Evolutionary conservation across 2,797 vertebrate species (phyloP).

Genomic region (Oceanodroma leucorhoa): DNA sequence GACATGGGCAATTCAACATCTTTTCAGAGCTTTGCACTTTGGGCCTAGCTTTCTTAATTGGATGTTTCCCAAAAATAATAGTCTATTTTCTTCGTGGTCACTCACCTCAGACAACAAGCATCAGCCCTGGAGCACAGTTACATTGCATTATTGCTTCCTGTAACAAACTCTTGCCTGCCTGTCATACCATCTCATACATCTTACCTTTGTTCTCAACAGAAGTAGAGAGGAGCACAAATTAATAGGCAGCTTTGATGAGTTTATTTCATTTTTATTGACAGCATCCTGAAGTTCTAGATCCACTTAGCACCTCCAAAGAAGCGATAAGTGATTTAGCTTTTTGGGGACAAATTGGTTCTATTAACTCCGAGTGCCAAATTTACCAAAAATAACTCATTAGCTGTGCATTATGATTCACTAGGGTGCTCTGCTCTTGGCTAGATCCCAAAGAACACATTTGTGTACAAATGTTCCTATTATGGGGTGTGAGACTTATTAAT

Average conservation of each 20-base stretch:
- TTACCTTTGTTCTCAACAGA: slow-evolving; percentile 36
- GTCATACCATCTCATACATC: not conserved
- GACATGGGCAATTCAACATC: not conserved
- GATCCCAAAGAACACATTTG: slow-evolving; percentile 73
- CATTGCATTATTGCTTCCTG: slow-evolving; percentile 2
- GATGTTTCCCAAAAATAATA: not conserved
- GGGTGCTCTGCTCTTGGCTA: slow-evolving; percentile 73
- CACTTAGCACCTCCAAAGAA: slow-evolving; percentile 76
- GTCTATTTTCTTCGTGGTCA: not conserved
- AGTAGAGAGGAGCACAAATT: slow-evolving; percentile 15
- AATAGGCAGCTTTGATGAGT: slow-evolving; percentile 29
- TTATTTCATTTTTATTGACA: slow-evolving; percentile 69
- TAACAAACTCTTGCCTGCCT: not conserved
- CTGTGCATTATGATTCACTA: slow-evolving; percentile 71
- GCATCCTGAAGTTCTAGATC: slow-evolving; percentile 73
- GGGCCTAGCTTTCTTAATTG: not conserved
- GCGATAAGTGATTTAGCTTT: slow-evolving; percentile 77
- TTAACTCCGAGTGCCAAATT: slow-evolving; percentile 73
- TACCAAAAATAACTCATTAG: slow-evolving; percentile 77
- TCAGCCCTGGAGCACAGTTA: slow-evolving; percentile 1
- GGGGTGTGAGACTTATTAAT: slow-evolving; percentile 75
- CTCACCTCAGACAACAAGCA: not conserved
- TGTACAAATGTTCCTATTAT: slow-evolving; percentile 75
- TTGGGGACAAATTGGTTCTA: slow-evolving; percentile 72
- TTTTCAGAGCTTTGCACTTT: not conserved